Evolutionary conservation across 2,797 vertebrate species (phyloP).

Genomic region (Ctenosaura bakeri): DNA sequence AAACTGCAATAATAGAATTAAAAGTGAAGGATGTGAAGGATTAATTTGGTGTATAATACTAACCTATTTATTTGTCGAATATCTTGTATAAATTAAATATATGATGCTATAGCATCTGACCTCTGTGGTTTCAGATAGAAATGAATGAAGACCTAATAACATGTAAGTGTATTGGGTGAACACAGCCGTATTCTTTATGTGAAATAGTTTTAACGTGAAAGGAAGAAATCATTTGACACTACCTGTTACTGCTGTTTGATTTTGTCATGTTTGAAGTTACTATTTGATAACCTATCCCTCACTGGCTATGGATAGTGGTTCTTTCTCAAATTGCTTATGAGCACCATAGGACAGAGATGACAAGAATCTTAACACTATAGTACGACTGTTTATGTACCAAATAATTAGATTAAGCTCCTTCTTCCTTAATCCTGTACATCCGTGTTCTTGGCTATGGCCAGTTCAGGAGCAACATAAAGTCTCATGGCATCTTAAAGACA

Average conservation of each 20-base stretch:
- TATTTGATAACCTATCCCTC: not conserved
- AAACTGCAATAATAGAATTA: constrained; percentile 17
- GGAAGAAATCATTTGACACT: not conserved
- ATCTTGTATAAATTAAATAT: not conserved
- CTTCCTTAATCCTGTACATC: no score
- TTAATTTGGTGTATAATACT: not conserved
- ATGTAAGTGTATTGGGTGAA: not conserved
- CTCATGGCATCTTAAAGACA: no score
- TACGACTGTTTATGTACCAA: no score
- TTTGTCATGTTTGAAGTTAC: not conserved
- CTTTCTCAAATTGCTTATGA: not conserved
- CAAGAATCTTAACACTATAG: no score
- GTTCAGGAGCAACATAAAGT: no score
- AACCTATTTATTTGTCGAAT: not conserved
- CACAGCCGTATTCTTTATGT: not conserved
- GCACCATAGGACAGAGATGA: not conserved
- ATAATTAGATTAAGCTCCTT: no score
- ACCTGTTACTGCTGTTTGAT: not conserved
- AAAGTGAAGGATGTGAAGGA: constrained; percentile 6
- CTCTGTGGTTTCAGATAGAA: not conserved
- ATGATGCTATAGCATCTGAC: not conserved
- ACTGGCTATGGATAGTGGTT: not conserved
- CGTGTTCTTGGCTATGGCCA: no score
- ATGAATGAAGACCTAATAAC: not conserved
- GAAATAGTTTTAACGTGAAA: not conserved